Evolutionary conservation across 2,797 vertebrate species (phyloP), one percentile per base, ranked within the genome.

Genomic region (Coilia nasus): DNA sequence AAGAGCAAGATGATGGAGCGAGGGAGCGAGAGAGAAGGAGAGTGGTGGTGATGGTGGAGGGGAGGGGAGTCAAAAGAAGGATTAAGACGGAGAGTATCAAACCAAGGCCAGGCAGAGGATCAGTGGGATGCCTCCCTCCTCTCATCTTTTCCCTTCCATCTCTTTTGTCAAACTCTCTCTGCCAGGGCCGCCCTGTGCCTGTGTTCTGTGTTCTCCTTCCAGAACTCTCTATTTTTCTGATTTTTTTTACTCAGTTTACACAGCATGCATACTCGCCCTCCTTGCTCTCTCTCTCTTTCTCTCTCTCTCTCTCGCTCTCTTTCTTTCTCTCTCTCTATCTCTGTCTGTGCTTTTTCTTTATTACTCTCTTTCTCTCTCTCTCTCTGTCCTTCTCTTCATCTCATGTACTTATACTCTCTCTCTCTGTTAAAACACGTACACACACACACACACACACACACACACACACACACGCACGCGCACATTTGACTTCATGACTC

Each of bases 101-200:
- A 44, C 71, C 35, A 21, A 44, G 71, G 71, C 71, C 71, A 78
- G 71, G 71, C 35, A n/a, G 71, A 78, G 71, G 71, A 78, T 78
- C 71, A 44, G 71, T 78, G 71, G 35, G 71, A 78, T 44, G 35
- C 6, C 71, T 44, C 19, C 71, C 19, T 78, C 71, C 64, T 71
- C 28, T 71, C 64, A 28, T 71, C 64, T 71, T 31, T 71, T 71
- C 14, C 31, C 14, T 71, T 71, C 64, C 35, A 10, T 78, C 71
- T 78, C 31, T 44, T 78, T 78, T 78, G 71, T 41, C 71, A 41
- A 7, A 19, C 6, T 44, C 1, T 17, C 71, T 0, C 17, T 44
- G 35, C 71, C 71, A 78, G 71, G 35, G 17, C 71, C 19, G 71
- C 35, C 71, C 31, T 10, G 12, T 21, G 71, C 31, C 19, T 59